These are phyloP conservation scores for Drosophila murphyi DNA, from an alignment of 1,140 invertebrate genomes.

Conservation along the genomic window DNA sequence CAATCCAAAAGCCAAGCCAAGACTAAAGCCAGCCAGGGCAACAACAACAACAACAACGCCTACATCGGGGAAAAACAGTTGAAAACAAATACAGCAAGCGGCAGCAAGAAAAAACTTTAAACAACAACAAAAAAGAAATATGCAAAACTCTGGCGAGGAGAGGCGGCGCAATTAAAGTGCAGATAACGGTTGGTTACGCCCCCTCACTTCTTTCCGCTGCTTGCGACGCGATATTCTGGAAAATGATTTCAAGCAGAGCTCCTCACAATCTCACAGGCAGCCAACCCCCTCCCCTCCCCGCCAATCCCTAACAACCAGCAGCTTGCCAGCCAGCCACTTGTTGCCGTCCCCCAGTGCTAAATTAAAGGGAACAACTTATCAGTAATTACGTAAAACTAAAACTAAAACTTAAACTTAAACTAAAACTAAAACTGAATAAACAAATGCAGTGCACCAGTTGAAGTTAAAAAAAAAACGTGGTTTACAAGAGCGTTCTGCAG, in stretches of 20 bases:
- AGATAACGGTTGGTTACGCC: conserved; percentile 27
- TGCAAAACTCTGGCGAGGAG: conserved; percentile 54
- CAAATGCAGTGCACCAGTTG: neutral
- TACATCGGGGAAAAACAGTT: conserved; percentile 5
- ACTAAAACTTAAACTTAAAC: no score
- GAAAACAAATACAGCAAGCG: no score
- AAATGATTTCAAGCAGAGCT: conserved; percentile 62
- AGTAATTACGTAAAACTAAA: neutral
- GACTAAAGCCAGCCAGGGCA: conserved; percentile 46
- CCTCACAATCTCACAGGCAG: conserved; percentile 1
- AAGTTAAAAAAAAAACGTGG: no score
- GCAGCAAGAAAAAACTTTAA: conserved; percentile 7
- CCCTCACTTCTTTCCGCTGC: neutral
- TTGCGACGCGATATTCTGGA: conserved; percentile 55
- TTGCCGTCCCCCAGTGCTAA: neutral
- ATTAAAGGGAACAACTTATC: neutral
- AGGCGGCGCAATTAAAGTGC: conserved; percentile 67
- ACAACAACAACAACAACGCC: conserved; percentile 30
- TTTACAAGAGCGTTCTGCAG: no score
- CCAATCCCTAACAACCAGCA: neutral
- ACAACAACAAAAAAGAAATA: conserved; percentile 20
- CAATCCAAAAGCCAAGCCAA: conserved; percentile 45
- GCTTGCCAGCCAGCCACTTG: conserved; percentile 7
- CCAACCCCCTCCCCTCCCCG: neutral
- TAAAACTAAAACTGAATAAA: neutral